Base-by-base conservation (phyloP, 2,797 vertebrate genomes). In the Caiman crocodilus region DNA sequence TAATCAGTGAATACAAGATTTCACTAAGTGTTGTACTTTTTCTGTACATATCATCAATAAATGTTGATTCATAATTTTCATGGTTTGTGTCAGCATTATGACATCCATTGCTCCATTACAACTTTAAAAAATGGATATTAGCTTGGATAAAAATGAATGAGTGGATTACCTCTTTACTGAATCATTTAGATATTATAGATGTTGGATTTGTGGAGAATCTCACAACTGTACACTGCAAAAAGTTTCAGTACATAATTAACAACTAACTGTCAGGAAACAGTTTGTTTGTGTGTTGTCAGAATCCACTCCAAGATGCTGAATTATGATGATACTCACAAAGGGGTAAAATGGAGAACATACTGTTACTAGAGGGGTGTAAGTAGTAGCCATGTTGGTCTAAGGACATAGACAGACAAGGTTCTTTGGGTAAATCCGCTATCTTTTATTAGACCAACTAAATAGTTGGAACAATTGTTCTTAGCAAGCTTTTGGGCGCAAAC, bases 1-100 rank as follows among this genome's bases (percentile, higher is more conserved):
- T 97, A 97, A 97, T 92, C 4, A 92, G 60, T 96, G 91, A 97
- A 96, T 97, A 92, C 95, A 98, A 98, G 98, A 98, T 99, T 99
- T 99, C 98, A 98, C 98, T 98, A 98, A 98, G 97, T 99, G 98
- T 99, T 99, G 98, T 99, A 99, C 98, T 98, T 98, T 98, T 98
- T 98, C 97, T 99, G 99, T 99, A 99, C 98, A 99, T 99, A 99
- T 98, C 94, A 96, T 97, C 98, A 99, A 99, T 99, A 99, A 99
- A 99, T 98, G 98, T 99, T 98, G 96, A 98, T 99, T 99, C 98
- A 98, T 99, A 98, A 99, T 98, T 98, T 98, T 98, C 95, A 92
- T 82, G 78, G 59, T 58, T 79, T 90, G 17, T 88, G n/a, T 71
- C 91, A 84, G 21, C 82, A 83, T 95, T 84, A 30, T 81, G 87